Base-by-base conservation (phyloP, 2,888 invertebrate genomes). In the Poecilus cupreus region DNA sequence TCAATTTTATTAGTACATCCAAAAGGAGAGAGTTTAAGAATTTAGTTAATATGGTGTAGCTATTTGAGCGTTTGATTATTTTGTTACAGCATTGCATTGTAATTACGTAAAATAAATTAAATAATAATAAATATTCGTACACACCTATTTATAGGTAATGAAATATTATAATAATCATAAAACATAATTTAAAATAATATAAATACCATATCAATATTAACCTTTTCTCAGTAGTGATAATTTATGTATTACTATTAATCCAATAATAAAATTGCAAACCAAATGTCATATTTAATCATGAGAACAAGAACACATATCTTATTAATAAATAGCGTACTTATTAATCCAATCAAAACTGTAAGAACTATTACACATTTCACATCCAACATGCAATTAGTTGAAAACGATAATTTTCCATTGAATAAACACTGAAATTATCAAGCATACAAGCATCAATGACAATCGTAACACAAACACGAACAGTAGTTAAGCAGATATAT, bases 401-500 rank as follows among this genome's bases (percentile, higher is more conserved):
- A 68, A 4, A 68, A 37, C 37, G 10, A 68, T 68, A 68, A 68
- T 68, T 37, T 68, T 37, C 32, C 64, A 20, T 37, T 68, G 37
- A 37, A 18, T 68, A 68, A 68, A 37, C 37, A 68, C 13, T 18
- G 37, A 37, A 68, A 68, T 68, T 37, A 68, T 68, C 37, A 16
- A 68, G 37, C 18, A 20, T 2, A 68, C 39, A 37, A n/a, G 37
- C 37, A 16, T 68, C 32, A 32, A 37, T 68, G 64, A 68, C 64
- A 68, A 32, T 37, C 37, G 13, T 11, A 13, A 26, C n/a, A 32
- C 18, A 68, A 68, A 68, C 26, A 60, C 13, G 24, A 60, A 26
- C 64, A 68, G 32, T 16, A 37, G 18, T 11, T 11, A 16, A 37
- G 11, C 18, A 68, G 11, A 51, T 51, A 13, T 6, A 51, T 68